Evolutionary conservation across 1,140 invertebrate species (phyloP).

Genomic region (Aethina tumida): DNA sequence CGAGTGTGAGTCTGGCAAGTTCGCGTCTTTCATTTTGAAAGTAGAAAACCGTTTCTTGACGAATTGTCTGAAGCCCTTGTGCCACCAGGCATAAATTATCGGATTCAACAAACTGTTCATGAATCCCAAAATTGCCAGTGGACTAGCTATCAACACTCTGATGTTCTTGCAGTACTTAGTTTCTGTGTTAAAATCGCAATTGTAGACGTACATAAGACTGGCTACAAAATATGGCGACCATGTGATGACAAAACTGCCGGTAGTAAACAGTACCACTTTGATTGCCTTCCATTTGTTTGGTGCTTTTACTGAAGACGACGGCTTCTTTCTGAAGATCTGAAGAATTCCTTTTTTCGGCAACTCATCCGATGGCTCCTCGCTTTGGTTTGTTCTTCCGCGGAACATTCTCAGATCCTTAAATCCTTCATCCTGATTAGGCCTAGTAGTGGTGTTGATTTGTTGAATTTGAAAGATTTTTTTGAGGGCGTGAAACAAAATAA

Average conservation of each 20-base stretch:
- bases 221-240: constrained; percentile 41
- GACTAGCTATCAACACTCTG: constrained; percentile 39
- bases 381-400: constrained; percentile 16
- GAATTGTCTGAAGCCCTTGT: constrained; percentile 46
- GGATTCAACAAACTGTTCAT: constrained; percentile 59
- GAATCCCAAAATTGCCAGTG: constrained; percentile 47
- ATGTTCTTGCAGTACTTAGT: constrained; percentile 38
- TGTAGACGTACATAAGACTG: constrained; percentile 40
- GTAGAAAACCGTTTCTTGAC: constrained; percentile 24
- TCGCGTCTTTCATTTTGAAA: constrained; percentile 7
- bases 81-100: constrained; percentile 62
- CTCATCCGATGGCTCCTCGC: not conserved
- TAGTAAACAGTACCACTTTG: constrained; percentile 46
- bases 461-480: constrained; percentile 38
- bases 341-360: not conserved
- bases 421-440: constrained; percentile 10
- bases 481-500: constrained; percentile 42
- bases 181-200: constrained; percentile 39
- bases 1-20: too few species aligned
- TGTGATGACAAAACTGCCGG: constrained; percentile 41
- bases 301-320: constrained; percentile 16
- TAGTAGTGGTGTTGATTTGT: constrained; percentile 12
- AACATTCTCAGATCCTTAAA: constrained; percentile 23
- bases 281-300: constrained; percentile 46
- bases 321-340: constrained; percentile 2